These are phyloP conservation scores for Rhyacichthys aspro DNA, from an alignment of 2,797 vertebrate genomes.

Conservation along the genomic window DNA sequence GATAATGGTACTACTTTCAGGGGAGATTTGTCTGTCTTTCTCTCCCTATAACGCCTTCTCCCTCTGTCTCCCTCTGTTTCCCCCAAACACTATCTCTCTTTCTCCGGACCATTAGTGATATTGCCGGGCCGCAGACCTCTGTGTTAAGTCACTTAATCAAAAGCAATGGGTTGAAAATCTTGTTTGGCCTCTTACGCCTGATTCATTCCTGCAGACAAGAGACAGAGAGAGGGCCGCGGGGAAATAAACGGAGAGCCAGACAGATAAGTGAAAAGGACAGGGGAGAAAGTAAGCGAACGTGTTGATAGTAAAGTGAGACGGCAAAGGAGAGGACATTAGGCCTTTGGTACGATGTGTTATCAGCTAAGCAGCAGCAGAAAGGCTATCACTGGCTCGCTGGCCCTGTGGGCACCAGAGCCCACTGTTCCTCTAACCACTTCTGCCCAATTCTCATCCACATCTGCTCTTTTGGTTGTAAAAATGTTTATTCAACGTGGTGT, in stretches of 20 bases:
- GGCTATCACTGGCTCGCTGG: slow-evolving; percentile 86
- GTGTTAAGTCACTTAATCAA: slow-evolving; percentile 99
- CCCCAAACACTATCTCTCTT: slow-evolving; percentile 83
- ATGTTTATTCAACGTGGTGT: too few species aligned
- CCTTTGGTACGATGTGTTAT: slow-evolving; percentile 93
- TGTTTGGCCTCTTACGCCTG: slow-evolving; percentile 96
- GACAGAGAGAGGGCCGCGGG: slow-evolving; percentile 47
- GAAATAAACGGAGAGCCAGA: slow-evolving; percentile 60
- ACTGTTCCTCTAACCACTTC: slow-evolving; percentile 76
- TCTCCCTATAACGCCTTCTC: slow-evolving; percentile 30
- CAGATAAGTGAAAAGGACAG: slow-evolving; percentile 57
- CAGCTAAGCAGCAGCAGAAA: slow-evolving; percentile 95
- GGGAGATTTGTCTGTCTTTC: slow-evolving; percentile 67
- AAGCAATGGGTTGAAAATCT: slow-evolving; percentile 99
- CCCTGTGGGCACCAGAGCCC: slow-evolving; percentile 86
- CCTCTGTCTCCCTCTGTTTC: slow-evolving; percentile 40
- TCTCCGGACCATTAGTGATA: slow-evolving; percentile 99
- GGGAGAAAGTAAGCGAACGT: slow-evolving; percentile 61
- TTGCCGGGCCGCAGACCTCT: slow-evolving; percentile 93
- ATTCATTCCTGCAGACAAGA: slow-evolving; percentile 97
- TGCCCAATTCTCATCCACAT: slow-evolving; percentile 79
- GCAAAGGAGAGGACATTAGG: slow-evolving; percentile 62
- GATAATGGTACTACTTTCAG: slow-evolving; percentile 88
- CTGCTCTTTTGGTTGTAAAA: not conserved
- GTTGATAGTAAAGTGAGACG: slow-evolving; percentile 62